Evolutionary conservation across 2,113 vertebrate genomes (phyloP).

Genomic region (Bombycilla garrulus): DNA sequence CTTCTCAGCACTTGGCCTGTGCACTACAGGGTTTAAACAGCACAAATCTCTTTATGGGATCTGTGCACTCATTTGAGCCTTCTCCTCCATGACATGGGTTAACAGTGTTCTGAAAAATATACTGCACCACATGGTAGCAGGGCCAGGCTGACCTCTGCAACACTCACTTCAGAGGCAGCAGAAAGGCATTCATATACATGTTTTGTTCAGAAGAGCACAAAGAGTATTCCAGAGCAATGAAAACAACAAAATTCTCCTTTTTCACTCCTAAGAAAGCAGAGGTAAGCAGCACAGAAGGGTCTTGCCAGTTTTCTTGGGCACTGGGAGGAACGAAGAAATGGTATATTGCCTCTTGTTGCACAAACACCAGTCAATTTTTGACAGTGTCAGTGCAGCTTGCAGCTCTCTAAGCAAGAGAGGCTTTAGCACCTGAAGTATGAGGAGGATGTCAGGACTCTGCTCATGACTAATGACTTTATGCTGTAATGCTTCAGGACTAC

Average conservation of each 20-base stretch:
- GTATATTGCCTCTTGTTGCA: background rate
- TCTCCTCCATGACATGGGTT: background rate
- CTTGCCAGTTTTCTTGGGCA: background rate
- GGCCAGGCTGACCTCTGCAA: background rate
- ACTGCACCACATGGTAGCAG: background rate
- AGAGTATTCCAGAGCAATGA: background rate
- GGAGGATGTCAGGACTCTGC: conserved; percentile 21
- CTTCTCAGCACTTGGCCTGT: background rate
- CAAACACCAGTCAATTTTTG: background rate
- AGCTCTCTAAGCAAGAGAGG: background rate
- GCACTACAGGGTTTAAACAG: background rate
- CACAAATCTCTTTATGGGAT: background rate
- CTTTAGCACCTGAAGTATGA: background rate
- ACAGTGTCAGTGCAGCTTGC: background rate
- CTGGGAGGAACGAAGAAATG: background rate
- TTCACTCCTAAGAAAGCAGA: background rate
- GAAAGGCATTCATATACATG: background rate
- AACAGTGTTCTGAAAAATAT: background rate
- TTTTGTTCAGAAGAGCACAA: background rate
- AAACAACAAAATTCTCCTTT: background rate
- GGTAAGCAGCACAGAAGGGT: background rate
- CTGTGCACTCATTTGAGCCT: background rate
- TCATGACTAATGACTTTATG: conserved; percentile 38
- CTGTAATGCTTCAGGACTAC: conserved; percentile 14
- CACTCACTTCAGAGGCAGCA: background rate